These are phyloP conservation scores for Thymelicus lineola DNA, from an alignment of 2,888 invertebrate genomes.

Conservation along the genomic window DNA sequence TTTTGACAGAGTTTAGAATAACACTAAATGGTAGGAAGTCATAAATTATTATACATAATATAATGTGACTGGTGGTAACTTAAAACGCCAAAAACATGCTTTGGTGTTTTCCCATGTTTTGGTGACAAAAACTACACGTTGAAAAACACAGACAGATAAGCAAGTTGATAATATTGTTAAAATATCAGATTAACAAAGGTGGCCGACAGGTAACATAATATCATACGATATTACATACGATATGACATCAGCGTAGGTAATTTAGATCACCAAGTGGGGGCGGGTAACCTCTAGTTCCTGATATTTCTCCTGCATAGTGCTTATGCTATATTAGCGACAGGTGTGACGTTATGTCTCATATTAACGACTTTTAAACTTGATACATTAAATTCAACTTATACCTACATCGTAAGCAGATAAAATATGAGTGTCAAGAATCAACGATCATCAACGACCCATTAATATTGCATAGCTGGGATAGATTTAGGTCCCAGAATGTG, in stretches of 20 bases:
- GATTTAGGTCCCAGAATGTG: too few species aligned
- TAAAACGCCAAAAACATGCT: slow-evolving; percentile 5
- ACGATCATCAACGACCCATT: too few species aligned
- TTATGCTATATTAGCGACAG: slow-evolving; percentile 17
- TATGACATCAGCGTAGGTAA: slow-evolving; percentile 37
- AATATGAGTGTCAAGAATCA: too few species aligned
- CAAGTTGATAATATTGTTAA: slow-evolving; percentile 34
- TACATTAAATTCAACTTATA: background rate
- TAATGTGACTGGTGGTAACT: slow-evolving; percentile 12
- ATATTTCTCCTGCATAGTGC: slow-evolving; percentile 31
- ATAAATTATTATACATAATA: too few species aligned
- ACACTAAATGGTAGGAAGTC: slow-evolving; percentile 22
- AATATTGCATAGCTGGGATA: too few species aligned
- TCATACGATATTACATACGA: too few species aligned
- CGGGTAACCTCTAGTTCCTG: slow-evolving; percentile 34
- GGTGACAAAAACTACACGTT: slow-evolving; percentile 25
- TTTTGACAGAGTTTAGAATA: slow-evolving; percentile 19
- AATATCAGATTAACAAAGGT: slow-evolving; percentile 36
- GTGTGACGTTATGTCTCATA: slow-evolving; percentile 3
- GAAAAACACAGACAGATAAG: slow-evolving; percentile 31
- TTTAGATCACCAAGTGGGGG: slow-evolving; percentile 31
- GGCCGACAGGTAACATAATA: slow-evolving; percentile 34
- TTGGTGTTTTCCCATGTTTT: too few species aligned
- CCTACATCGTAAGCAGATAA: too few species aligned
- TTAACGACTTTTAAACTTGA: background rate